Evolutionary conservation across 2,888 invertebrate genomes (phyloP), one percentile per base, ranked within the genome.

Genomic region (Eupithecia subumbrata): DNA sequence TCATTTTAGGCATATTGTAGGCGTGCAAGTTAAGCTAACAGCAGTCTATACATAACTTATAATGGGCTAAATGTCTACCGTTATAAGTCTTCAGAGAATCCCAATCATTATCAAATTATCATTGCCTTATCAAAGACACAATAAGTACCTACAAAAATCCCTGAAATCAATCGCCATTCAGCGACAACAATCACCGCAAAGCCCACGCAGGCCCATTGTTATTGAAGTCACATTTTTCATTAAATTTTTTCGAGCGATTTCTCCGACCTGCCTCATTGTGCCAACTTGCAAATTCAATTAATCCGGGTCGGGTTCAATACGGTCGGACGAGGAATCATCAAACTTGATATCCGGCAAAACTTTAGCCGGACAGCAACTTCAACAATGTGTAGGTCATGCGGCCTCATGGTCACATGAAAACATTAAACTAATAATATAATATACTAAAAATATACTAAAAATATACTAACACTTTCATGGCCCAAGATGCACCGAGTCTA

Each of bases 231-330:
- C 73, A 79, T 80, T 78, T 81, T 81, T 81, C 78, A 80, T 80
- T 81, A 79, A 78, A 79, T 76, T 75, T 74, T 79, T 76, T 73
- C 78, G 64, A 78, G 63, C 75, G 82, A 85, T 87, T 87, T 84
- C 84, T 85, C 81, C 85, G 80, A 81, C 77, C 74, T 70, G 70
- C 74, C 68, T 79, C 82, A 85, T 85, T 86, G 84, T 84, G 82
- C 81, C 76, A 84, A 87, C 84, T 88, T 86, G 86, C 86, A 87
- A 89, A 90, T 90, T 88, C 88, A 89, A 90, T 90, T 89, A 90
- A 89, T 88, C 84, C 86, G 85, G 85, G 82, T 78, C 80, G 84
- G 81, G 85, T 87, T 85, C 86, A 89, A 89, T 89, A 87, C 83
- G 79, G 79, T 79, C 71, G 74, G 48, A 73, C 69, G 69, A 25